Evolutionary conservation across 2,888 invertebrate species (phyloP), one percentile per base, ranked within the genome.

Genomic region (Rotaria magnacalcarata): DNA sequence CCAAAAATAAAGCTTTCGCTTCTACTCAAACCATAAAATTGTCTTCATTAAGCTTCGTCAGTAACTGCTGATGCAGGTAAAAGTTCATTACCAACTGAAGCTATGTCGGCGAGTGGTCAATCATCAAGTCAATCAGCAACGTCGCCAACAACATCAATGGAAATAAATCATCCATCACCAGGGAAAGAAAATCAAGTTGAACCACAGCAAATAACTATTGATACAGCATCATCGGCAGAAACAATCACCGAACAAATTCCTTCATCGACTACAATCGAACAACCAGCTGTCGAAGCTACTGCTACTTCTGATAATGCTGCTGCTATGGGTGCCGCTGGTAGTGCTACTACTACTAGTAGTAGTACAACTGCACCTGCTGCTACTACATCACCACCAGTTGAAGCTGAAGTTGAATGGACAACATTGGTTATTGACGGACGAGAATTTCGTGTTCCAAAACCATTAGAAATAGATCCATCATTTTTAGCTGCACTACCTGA

Each of bases 401-500:
- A 88, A 74, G 87, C 88, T 24, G 88, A 88, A 21, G 88, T 89
- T 11, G 89, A 89, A 67, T 84, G 84, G 54, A 34, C 34, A 34
- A 27, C 34, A 27, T 84, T 54, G 34, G 52, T 52, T 43, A 41
- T 84, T 34, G 54, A 58, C 47, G 84, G 84, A 6, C 54, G 56
- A 34, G 54, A 84, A 75, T 75, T 75, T 75, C 91, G 91, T 87
- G 89, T 91, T 84, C 92, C 93, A 88, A 92, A 94, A 74, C 95
- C 94, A 0, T 94, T 94, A 89, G 95, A 95, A 4, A 95, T 96
- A 0, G 96, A 96, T 92, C 95, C 95, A 0, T 95, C 95, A 0
- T 96, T 96, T 91, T 92, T 96, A 88, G 95, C 95, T 52, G 96
- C 96, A 1, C 90, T 96, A 84, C 96, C 96, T 0, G 95, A 94